Base-by-base conservation (phyloP, 2,113 vertebrate species). In the Eudyptes chrysolophus region DNA sequence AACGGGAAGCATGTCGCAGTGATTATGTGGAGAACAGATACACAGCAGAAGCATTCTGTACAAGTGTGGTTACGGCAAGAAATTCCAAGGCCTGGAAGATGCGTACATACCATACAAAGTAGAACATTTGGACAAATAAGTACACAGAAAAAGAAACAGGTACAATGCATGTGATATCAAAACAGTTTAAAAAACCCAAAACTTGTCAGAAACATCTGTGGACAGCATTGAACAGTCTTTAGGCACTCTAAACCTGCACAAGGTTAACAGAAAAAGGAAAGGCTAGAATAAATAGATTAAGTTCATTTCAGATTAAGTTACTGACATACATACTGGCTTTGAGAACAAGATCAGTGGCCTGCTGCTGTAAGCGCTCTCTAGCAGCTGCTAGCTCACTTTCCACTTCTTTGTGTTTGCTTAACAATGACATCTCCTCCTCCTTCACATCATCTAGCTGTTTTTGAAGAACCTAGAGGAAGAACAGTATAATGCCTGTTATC, bases 401-500 rank as follows among this genome's bases (percentile, higher is more conserved):
- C 7, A 99, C 99, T 95, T 99, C 99, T 92, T 99, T 99, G 97
- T 99, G 99, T 96, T 99, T 99, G 98, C 99, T 99, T 95, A 99
- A 96, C 95, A 99, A 98, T n/a, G 99, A 99, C 98, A 99, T 98
- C 10, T 99, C 99, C 94, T 99, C 99, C 97, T 99, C 99, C 94
- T 99, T 99, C 98, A 99, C 99, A 91, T 99, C 99, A 38, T 99
- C 99, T 96, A 99, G 98, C 97, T 99, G 99, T 96, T 99, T 99
- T 70, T 99, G 99, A 96, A 99, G 98, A 89, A 99, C 99, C 99
- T 99, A 96, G 84, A 86, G 89, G 87, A 97, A 96, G 44, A 95
- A 95, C 26, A 88, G 95, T 26, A 81, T 57, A 80, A 96, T 26
- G 70, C 52, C 25, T 80, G 74, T 96, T 95, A 95, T 54, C 52